These are phyloP conservation scores for Coelinius sp. DNA, from an alignment of 2,888 invertebrate species.

Conservation along the genomic window DNA sequence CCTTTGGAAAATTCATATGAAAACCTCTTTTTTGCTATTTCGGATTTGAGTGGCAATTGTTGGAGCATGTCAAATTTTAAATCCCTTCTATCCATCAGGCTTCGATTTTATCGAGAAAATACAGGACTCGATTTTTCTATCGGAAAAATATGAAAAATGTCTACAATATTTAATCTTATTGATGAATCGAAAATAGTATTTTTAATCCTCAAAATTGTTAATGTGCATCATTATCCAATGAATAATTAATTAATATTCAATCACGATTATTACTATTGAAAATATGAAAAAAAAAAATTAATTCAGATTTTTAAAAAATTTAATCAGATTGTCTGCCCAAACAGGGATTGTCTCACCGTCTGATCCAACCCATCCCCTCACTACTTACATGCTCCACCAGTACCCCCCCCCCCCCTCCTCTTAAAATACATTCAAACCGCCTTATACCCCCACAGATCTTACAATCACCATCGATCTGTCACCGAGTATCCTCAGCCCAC, in stretches of 20 bases:
- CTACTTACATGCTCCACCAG: background rate
- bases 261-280: no score
- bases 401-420: background rate
- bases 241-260: no score
- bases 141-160: no score
- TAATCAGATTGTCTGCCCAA: no score
- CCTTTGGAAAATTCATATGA: no score
- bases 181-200: no score
- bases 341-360: background rate
- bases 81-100: background rate
- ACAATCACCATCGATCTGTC: background rate
- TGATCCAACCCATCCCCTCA: background rate
- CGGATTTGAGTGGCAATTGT: background rate
- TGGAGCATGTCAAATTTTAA: background rate
- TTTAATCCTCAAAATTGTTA: no score
- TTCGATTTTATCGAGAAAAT: background rate
- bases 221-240: no score
- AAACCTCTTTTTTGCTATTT: no score
- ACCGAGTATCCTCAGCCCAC: no score
- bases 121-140: background rate
- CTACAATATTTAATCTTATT: no score
- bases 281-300: background rate
- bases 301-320: background rate
- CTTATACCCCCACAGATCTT: background rate
- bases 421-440: background rate